Conservation (phyloP, 2,888 invertebrate species). For the Mythimna lalbum region DNA sequence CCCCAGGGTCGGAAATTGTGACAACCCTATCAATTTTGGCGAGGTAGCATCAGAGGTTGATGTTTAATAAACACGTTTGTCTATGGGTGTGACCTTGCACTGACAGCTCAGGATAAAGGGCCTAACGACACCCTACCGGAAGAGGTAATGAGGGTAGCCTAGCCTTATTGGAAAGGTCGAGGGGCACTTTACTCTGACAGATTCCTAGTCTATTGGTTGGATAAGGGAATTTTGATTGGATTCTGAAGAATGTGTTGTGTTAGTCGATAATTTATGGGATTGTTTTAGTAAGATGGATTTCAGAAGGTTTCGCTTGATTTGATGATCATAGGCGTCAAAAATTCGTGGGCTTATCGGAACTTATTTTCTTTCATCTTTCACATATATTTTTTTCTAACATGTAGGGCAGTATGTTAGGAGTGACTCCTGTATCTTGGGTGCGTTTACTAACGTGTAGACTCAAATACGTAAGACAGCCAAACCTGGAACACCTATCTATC, state of each 20-base stretch:
- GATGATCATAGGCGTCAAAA: not conserved
- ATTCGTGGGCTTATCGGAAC: not conserved
- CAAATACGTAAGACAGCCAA: no score
- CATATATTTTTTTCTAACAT: no score
- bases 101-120: constrained; percentile 42
- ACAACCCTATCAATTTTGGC: constrained; percentile 34
- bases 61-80: constrained; percentile 44
- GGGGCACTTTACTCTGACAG: constrained; percentile 26
- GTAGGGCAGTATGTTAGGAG: no score
- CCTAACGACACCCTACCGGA: constrained; percentile 23
- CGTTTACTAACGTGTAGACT: no score
- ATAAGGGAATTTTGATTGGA: constrained; percentile 47
- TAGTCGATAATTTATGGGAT: constrained; percentile 2
- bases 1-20: no score
- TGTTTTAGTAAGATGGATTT: not conserved
- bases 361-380: not conserved
- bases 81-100: constrained; percentile 32
- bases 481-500: no score
- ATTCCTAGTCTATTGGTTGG: constrained; percentile 20
- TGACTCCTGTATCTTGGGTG: no score
- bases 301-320: not conserved
- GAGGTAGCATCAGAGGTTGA: constrained; percentile 10
- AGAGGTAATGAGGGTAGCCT: constrained; percentile 36
- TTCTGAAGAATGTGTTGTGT: constrained; percentile 17
- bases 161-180: constrained; percentile 50